Conservation (phyloP, 2,888 invertebrate species). For the Parnassius orleans region DNA sequence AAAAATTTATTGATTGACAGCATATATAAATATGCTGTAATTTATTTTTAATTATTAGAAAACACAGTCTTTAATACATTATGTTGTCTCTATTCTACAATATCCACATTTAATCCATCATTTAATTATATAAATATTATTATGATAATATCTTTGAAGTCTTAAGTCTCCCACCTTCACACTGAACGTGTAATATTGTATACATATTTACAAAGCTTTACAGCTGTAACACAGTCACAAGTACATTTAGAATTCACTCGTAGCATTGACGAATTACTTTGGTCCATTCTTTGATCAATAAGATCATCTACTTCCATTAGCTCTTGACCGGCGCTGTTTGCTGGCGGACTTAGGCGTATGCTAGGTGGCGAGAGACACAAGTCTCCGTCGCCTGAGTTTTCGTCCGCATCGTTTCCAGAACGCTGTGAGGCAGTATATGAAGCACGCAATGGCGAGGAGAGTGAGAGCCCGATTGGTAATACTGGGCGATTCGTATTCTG, state of each 20-base stretch:
- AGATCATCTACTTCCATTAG: conserved; percentile 8
- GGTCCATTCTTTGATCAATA: background rate
- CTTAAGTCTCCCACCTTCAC: background rate
- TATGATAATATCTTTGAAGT: background rate
- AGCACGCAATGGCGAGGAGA: conserved; percentile 43
- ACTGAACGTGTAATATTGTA: background rate
- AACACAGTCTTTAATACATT: no score
- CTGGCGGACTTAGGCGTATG: conserved; percentile 33
- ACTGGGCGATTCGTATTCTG: conserved; percentile 42
- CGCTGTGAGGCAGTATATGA: conserved; percentile 49
- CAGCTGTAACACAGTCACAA: background rate
- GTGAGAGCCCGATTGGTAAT: conserved; percentile 46
- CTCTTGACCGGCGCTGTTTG: background rate
- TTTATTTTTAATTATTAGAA: no score
- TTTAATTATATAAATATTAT: background rate
- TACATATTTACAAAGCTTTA: background rate
- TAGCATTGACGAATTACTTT: background rate
- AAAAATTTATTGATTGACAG: no score
- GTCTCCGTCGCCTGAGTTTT: conserved; percentile 55
- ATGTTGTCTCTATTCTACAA: no score
- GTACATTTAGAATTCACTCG: background rate
- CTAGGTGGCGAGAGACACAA: conserved; percentile 66
- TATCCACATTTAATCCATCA: background rate
- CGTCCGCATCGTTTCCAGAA: conserved; percentile 63
- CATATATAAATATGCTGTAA: no score